These are phyloP conservation scores for Limnephilus marmoratus DNA, from an alignment of 2,888 invertebrate species.

Conservation along the genomic window DNA sequence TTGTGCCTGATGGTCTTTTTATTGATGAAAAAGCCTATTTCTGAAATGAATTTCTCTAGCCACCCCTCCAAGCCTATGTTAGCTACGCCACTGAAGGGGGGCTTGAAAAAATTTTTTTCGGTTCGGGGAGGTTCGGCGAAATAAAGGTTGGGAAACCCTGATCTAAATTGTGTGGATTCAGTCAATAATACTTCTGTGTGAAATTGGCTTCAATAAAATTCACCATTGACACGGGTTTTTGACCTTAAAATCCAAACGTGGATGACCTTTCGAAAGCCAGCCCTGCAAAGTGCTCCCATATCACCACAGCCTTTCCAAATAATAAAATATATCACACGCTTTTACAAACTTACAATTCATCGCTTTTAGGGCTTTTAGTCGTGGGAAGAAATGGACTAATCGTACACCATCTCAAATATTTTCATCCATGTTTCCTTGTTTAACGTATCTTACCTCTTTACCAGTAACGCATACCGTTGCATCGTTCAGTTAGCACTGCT, in stretches of 20 bases:
- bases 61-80: too few relatives aligned
- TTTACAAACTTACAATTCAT: neutral
- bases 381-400: neutral
- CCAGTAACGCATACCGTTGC: neutral
- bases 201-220: neutral
- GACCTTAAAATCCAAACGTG: neutral
- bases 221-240: neutral
- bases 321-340: neutral
- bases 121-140: too few relatives aligned
- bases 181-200: too few relatives aligned
- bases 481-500: neutral
- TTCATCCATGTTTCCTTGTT: neutral
- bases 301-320: neutral
- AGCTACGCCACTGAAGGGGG: too few relatives aligned
- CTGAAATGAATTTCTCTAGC: too few relatives aligned
- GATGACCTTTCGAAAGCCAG: neutral
- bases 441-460: neutral
- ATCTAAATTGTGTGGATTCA: neutral
- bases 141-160: too few relatives aligned
- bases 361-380: neutral
- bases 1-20: too few relatives aligned
- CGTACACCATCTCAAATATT: neutral
- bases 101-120: too few relatives aligned
- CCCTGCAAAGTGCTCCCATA: neutral
- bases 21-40: too few relatives aligned